Evolutionary conservation across 2,888 invertebrate species (phyloP), one percentile per base, ranked within the genome.

Genomic region (Mongoloraphidia duomilia): DNA sequence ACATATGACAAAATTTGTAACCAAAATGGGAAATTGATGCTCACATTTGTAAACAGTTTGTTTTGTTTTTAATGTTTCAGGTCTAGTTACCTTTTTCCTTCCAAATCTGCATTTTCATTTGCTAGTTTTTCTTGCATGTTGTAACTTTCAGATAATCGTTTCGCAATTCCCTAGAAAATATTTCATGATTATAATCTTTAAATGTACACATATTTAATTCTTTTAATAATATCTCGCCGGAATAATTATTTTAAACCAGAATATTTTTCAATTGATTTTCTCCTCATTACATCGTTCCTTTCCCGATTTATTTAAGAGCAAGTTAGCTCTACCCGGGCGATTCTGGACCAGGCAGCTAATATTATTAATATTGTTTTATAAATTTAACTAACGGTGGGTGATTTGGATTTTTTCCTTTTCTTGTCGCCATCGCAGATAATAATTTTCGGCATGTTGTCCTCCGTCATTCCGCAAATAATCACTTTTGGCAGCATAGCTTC

Each of bases 121-220:
- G 75, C 80, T 46, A 82, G 65, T 62, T 75, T 77, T 61, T 82
- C 81, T 58, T 82, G 80, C 76, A 80, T 76, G 55, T 73, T 74
- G 62, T 80, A 76, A 56, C 79, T 78, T 60, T 80, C 79, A 51
- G 69, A 74, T 51, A 82, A 66, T 58, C 76, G 75, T 56, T 76
- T 72, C 9, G 77, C 70, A 47, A 72, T 60, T 26, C 26, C 26
- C 26, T 26, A 26, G 5, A 26, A 26, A 26, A 50, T 57, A 61
- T 51, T 60, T 52, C 1, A 61, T 44, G 50, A 60, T 60, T n/a
- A 42, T 40, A 9, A 55, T 57, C n/a, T 54, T 26, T 26, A 26
- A 26, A 26, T 26, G 26, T 3, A 26, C 26, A 26, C 26, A 26
- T 26, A 5, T 26, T 3, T 26, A 6, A 26, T 26, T 26, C 6